phyloP scores from a whole-genome alignment of 2,797 vertebrate species.

The Buceros bicornis region DNA sequence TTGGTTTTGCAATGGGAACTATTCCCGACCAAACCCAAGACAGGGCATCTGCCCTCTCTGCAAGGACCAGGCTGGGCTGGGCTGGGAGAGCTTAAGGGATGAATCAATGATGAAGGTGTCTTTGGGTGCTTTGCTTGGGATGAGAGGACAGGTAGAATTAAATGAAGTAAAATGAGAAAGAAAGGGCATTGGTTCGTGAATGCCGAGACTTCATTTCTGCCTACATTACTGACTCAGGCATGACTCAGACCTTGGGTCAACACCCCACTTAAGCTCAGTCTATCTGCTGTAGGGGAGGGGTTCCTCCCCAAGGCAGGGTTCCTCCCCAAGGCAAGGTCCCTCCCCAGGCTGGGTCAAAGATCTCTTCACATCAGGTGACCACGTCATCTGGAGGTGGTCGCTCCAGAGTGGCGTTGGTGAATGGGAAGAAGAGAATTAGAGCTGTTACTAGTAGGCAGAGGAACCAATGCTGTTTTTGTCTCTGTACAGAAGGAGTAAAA shows the following conservation, averaged over 20 bases:
- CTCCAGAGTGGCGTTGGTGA: neutral
- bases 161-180: neutral
- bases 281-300: neutral
- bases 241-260: neutral
- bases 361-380: neutral
- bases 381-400: neutral
- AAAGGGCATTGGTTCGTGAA: neutral
- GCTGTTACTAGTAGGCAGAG: neutral
- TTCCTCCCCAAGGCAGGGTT: neutral
- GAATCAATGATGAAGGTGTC: neutral
- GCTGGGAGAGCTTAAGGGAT: neutral
- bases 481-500: conserved; percentile 16
- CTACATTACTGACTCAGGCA: neutral
- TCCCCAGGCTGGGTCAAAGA: neutral
- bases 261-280: neutral
- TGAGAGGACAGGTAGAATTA: neutral
- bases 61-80: neutral
- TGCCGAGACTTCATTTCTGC: neutral
- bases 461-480: conserved; percentile 2
- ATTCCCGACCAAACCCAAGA: neutral
- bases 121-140: neutral
- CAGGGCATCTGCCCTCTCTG: neutral
- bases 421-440: neutral
- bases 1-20: neutral
- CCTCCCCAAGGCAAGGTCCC: neutral